Percentiles rank a stretch among this genome's conserved stretches.
Conservation (phyloP, 2,113 vertebrate species). For the Lamprologus ornatipinnis region DNA sequence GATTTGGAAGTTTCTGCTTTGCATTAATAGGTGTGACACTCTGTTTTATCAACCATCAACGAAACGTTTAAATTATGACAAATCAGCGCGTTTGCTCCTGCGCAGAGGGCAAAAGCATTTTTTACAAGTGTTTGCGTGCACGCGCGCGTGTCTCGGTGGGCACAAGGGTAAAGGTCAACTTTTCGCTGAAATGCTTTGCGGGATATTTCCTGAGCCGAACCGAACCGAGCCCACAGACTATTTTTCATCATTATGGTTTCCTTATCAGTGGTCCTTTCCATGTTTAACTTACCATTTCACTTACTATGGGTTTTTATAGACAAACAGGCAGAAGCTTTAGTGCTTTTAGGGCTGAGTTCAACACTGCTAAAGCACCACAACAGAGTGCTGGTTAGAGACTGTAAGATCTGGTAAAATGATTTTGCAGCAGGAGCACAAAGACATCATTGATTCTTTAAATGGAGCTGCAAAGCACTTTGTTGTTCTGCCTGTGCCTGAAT, state of each 20-base stretch:
- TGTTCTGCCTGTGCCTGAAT: neutral
- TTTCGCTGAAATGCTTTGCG: neutral
- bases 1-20: neutral
- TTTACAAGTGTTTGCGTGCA: neutral
- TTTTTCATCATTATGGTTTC: neutral
- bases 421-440: constrained; percentile 47
- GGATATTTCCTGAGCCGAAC: neutral
- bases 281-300: neutral
- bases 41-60: rapidly evolving
- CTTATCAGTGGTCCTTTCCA: neutral
- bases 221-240: neutral
- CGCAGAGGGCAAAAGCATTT: neutral
- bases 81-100: neutral
- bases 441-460: constrained; percentile 50
- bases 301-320: neutral
- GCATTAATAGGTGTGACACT: neutral
- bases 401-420: constrained; percentile 56
- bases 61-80: neutral
- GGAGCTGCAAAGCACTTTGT: constrained; percentile 1
- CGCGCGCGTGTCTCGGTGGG: neutral
- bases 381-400: neutral
- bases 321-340: neutral
- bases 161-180: constrained; percentile 27
- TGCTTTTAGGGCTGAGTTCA: neutral
- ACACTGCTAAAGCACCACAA: neutral